Conservation (phyloP, 2,888 invertebrate species). For the Ophonus ardosiacus region DNA sequence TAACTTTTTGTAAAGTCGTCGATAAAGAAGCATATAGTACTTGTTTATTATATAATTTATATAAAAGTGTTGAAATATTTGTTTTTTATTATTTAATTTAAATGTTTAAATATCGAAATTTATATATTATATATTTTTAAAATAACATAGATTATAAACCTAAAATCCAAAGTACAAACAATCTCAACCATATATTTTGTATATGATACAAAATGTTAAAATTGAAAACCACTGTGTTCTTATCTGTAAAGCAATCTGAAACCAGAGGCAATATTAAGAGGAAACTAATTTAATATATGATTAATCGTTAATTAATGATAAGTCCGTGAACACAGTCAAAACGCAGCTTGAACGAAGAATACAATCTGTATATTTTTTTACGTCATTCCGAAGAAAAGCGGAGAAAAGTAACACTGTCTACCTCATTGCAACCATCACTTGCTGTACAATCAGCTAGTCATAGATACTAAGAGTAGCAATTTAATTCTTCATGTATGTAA, state of each 20-base stretch:
- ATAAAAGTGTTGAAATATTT: constrained; percentile 62
- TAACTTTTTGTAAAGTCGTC: constrained; percentile 56
- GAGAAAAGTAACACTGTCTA: constrained; percentile 70
- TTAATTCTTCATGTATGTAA: constrained; percentile 68
- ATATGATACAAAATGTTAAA: constrained; percentile 34
- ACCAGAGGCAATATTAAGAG: constrained; percentile 37
- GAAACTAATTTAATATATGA: constrained; percentile 39
- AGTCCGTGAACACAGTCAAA: constrained; percentile 37
- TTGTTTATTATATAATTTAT: constrained; percentile 64
- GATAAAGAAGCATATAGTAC: constrained; percentile 60
- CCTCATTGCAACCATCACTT: constrained; percentile 76
- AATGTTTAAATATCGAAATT: constrained; percentile 60
- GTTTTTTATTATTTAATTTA: constrained; percentile 62
- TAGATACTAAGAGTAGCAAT: constrained; percentile 73
- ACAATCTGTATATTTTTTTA: constrained; percentile 51
- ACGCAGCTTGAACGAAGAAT: constrained; percentile 17
- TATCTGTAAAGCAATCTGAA: constrained; percentile 27
- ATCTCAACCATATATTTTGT: constrained; percentile 53
- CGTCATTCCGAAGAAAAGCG: constrained; percentile 58
- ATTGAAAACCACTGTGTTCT: constrained; percentile 44
- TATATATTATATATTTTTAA: constrained; percentile 55
- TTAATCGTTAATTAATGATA: constrained; percentile 50
- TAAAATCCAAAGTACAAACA: constrained; percentile 60
- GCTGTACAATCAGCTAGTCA: constrained; percentile 77
- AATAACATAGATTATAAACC: constrained; percentile 56